Percentiles rank a stretch among this genome's conserved stretches.
phyloP scores from a whole-genome alignment of 2,113 vertebrate genomes.

The Eulacestoma nigropectus region DNA sequence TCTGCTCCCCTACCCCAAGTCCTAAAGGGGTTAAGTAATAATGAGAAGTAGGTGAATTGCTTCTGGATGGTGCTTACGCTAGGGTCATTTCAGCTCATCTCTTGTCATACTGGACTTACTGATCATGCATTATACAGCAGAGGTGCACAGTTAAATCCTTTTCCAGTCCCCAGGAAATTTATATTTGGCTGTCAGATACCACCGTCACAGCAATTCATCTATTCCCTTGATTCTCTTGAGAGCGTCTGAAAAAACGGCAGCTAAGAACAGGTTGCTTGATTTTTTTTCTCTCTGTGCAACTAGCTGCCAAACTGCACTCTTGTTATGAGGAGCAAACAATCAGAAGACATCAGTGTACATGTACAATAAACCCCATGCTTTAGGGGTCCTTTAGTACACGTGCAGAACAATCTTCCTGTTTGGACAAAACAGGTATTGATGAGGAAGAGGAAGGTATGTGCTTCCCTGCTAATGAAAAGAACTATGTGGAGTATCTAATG shows the following conservation, averaged over 20 bases:
- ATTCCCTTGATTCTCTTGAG: neutral
- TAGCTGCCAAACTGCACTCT: neutral
- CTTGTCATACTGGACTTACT: neutral
- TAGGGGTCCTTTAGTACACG: neutral
- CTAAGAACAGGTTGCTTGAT: neutral
- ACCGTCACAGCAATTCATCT: neutral
- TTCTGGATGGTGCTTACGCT: neutral
- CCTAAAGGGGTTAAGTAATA: neutral
- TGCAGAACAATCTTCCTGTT: neutral
- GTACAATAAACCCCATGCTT: neutral
- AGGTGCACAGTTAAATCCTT: neutral
- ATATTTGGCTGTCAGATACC: neutral
- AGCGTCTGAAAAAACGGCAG: accelerated
- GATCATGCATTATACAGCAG: neutral
- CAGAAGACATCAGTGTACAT: neutral
- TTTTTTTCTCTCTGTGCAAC: neutral
- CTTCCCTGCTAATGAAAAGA: neutral
- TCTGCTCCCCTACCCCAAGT: accelerated
- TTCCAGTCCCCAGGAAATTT: neutral
- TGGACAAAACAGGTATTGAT: neutral
- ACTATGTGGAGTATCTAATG: neutral
- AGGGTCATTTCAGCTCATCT: neutral
- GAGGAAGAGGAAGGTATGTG: neutral
- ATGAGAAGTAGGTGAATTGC: neutral
- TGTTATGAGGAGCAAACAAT: neutral